phyloP scores from a whole-genome alignment of 2,888 invertebrate species.

The Stegophylla sp. region DNA sequence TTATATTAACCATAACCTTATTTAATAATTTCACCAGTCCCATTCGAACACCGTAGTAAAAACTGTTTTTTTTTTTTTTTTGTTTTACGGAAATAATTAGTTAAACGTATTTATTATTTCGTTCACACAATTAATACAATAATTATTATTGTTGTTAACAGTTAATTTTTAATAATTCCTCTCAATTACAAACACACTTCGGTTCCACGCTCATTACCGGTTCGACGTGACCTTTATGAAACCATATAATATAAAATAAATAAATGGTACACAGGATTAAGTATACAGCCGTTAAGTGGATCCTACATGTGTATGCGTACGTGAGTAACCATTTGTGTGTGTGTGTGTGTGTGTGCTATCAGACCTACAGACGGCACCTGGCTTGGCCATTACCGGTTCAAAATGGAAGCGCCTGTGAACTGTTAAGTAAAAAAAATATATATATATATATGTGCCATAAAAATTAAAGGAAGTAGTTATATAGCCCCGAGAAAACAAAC shows the following conservation, averaged over 20 bases:
- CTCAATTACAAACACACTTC: neutral
- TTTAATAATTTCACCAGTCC: too few relatives aligned
- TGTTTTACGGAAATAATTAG: neutral
- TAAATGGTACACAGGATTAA: constrained; percentile 11
- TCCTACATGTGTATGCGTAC: neutral
- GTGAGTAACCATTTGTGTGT: neutral
- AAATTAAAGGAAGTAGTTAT: constrained; percentile 39
- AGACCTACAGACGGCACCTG: constrained; percentile 30
- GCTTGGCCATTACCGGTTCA: constrained; percentile 8
- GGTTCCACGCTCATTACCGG: constrained; percentile 17
- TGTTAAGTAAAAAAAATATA: constrained; percentile 12
- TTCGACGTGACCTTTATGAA: constrained; percentile 36
- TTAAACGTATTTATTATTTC: neutral
- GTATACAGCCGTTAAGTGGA: constrained; percentile 1
- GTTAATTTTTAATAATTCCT: neutral
- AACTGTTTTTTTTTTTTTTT: too few relatives aligned
- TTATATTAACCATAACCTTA: too few relatives aligned
- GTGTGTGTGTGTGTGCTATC: neutral
- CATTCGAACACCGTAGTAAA: neutral
- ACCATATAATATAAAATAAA: constrained; percentile 1
- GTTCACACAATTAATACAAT: neutral
- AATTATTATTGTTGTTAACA: too few relatives aligned
- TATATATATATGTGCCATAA: neutral
- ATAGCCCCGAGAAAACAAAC: constrained; percentile 4
- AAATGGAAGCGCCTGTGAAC: constrained; percentile 31